phyloP scores from a whole-genome alignment of 2,113 vertebrate genomes.

The Anguilla japonica region DNA sequence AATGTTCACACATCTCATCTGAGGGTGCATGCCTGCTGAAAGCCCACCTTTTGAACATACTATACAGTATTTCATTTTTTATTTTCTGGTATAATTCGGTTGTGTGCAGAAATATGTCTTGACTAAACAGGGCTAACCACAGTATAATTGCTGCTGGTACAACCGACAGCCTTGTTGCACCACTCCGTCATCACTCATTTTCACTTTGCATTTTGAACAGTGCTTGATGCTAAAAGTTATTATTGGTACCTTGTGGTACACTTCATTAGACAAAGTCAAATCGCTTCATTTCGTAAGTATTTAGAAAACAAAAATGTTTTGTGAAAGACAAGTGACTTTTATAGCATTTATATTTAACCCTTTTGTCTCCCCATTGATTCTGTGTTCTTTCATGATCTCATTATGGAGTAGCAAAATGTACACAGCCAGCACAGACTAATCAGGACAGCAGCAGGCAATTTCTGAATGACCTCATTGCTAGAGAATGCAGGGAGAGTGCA shows the following conservation, averaged over 20 bases:
- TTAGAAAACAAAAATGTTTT: neutral
- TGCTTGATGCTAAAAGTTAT: neutral
- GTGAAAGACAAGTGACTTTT: neutral
- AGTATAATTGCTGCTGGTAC: neutral
- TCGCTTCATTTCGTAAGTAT: neutral
- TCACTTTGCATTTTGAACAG: neutral
- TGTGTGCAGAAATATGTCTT: neutral
- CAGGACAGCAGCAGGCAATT: neutral
- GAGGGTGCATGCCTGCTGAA: neutral
- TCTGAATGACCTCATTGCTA: neutral
- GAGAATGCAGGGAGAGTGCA: neutral
- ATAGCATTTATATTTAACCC: neutral
- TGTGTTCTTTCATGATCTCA: neutral
- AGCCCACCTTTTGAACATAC: neutral
- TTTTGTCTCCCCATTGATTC: neutral
- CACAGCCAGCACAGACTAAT: neutral
- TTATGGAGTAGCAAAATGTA: neutral
- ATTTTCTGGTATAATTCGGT: neutral
- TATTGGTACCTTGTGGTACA: neutral
- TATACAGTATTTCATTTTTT: neutral
- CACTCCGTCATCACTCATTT: neutral
- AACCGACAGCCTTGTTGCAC: neutral
- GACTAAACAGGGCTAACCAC: neutral
- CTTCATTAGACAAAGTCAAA: neutral
- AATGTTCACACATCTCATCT: neutral